Conservation (phyloP, 2,113 vertebrate genomes). For the Lathamus discolor region DNA sequence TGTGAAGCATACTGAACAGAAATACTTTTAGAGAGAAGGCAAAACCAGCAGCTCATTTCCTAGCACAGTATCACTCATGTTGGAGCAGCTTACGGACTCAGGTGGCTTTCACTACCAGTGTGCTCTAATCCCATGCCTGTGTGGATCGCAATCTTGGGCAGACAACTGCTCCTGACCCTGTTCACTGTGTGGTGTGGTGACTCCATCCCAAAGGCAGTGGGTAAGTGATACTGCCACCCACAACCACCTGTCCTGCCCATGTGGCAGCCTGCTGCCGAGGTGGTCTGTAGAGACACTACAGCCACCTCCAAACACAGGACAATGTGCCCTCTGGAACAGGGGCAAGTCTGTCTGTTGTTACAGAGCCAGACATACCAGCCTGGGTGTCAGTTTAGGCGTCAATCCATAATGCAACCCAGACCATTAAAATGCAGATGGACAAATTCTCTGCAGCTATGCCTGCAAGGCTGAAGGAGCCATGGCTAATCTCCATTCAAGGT, state of each 20-base stretch:
- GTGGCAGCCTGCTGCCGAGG: neutral
- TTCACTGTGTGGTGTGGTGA: neutral
- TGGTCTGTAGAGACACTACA: neutral
- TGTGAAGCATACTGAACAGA: neutral
- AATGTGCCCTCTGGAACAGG: neutral
- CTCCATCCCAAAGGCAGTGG: constrained; percentile 11
- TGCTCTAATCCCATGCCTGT: neutral
- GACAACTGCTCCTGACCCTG: constrained; percentile 32
- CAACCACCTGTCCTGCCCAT: constrained; percentile 59
- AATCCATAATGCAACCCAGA: neutral
- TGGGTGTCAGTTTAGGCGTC: neutral
- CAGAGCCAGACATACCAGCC: neutral
- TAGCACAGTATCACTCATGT: neutral
- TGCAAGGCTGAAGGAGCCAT: neutral
- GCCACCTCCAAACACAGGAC: neutral
- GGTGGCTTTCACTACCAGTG: neutral
- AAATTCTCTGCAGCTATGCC: neutral
- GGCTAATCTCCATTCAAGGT: neutral
- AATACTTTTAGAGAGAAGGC: neutral
- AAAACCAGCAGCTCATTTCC: neutral
- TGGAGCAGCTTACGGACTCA: neutral
- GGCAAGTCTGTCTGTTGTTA: neutral
- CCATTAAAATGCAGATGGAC: neutral
- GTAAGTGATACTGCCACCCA: constrained; percentile 56
- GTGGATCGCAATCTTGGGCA: neutral